Percentiles rank a stretch among this genome's conserved stretches.
Conservation (phyloP, 2,113 vertebrate species). For the Galbula dea region DNA sequence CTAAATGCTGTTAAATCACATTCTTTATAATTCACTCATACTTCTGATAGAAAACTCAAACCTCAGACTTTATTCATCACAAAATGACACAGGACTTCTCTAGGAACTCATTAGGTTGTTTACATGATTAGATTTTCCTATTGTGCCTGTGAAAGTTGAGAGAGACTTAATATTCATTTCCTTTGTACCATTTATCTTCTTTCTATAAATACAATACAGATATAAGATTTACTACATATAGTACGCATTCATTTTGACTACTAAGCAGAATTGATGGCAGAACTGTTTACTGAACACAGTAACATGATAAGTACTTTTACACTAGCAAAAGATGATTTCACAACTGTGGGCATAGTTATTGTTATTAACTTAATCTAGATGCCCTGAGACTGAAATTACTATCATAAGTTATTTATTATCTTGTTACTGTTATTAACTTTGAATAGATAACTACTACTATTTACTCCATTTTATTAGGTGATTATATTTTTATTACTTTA, state of each 20-base stretch:
- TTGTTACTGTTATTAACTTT: background rate
- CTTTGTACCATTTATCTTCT: too few species aligned
- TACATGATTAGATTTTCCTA: too few species aligned
- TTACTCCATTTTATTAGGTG: background rate
- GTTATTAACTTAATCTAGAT: background rate
- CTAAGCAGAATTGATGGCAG: background rate
- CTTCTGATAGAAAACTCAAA: background rate
- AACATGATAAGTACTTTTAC: background rate
- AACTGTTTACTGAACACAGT: background rate
- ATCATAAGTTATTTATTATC: constrained; percentile 13
- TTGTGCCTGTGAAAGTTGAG: too few species aligned
- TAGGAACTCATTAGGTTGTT: too few species aligned
- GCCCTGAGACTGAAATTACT: background rate
- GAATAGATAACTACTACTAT: background rate
- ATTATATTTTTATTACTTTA: constrained; percentile 27
- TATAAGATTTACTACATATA: background rate
- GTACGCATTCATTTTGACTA: background rate
- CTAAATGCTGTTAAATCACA: background rate
- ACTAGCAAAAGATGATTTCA: background rate
- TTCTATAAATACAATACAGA: too few species aligned
- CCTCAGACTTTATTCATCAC: background rate
- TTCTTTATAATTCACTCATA: background rate
- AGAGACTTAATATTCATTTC: too few species aligned
- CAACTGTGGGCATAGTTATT: background rate
- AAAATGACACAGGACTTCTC: too few species aligned